Evolutionary conservation across 1,140 invertebrate genomes (phyloP).

Genomic region (Meloidogyne hapla): DNA sequence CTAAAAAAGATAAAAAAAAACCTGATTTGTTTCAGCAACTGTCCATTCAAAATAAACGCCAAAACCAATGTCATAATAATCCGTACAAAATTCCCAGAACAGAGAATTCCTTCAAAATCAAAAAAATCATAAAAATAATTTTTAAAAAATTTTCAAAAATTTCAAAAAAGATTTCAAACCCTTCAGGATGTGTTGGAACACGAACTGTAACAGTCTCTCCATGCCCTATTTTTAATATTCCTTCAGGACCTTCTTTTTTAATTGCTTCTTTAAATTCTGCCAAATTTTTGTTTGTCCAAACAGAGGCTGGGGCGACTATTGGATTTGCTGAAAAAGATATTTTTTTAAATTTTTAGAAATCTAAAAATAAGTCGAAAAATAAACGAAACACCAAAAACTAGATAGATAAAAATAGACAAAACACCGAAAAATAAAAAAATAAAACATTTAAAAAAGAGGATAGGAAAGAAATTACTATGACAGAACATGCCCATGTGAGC

Average conservation of each 20-base stretch:
- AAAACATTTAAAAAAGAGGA: conserved; percentile 25
- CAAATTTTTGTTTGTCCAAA: conserved; percentile 92
- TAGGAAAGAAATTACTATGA: conserved; percentile 55
- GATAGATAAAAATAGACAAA: conserved; percentile 31
- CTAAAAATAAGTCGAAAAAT: not conserved
- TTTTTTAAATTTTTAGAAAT: not conserved
- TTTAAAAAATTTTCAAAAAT: not conserved
- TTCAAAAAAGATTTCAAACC: conserved; percentile 64
- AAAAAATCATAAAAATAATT: too few species aligned
- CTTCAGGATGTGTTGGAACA: conserved; percentile 92
- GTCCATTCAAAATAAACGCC: conserved; percentile 98
- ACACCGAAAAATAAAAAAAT: conserved; percentile 22
- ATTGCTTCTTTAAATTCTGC: conserved; percentile 74
- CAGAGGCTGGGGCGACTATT: conserved; percentile 76
- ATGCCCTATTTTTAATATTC: conserved; percentile 90
- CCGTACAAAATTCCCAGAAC: conserved; percentile 99
- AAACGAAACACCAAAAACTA: conserved; percentile 8
- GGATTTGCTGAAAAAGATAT: conserved; percentile 57
- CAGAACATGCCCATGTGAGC: conserved; percentile 63
- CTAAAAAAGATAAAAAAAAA: conserved; percentile 40
- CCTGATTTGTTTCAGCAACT: conserved; percentile 68
- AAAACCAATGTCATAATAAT: conserved; percentile 96
- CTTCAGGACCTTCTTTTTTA: conserved; percentile 79
- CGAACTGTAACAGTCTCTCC: conserved; percentile 93
- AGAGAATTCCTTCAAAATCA: conserved; percentile 71